phyloP scores from a whole-genome alignment of 2,888 invertebrate species.

The Lordiphosa andalusiaca region DNA sequence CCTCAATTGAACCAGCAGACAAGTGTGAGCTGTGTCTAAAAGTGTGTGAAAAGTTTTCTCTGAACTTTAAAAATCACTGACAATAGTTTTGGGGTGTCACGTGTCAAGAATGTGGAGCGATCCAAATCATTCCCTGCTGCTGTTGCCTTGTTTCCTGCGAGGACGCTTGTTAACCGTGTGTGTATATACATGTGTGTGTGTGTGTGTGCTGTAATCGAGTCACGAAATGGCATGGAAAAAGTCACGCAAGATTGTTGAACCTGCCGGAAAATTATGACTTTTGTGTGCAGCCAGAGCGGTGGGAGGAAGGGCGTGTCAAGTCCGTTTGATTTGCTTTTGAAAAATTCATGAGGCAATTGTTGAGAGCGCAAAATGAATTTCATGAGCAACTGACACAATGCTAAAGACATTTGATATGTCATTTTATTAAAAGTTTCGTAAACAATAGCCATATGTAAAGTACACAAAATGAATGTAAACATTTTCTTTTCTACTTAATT shows the following conservation, averaged over 20 bases:
- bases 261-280: constrained; percentile 62
- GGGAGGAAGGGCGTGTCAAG: constrained; percentile 22
- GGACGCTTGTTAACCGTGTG: constrained; percentile 45
- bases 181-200: not conserved
- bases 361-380: constrained; percentile 43
- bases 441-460: too few relatives aligned
- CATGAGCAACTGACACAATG: constrained; percentile 27
- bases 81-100: constrained; percentile 37
- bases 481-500: constrained; percentile 4
- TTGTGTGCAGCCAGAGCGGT: constrained; percentile 16
- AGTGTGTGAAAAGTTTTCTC: constrained; percentile 31
- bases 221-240: constrained; percentile 59
- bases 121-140: constrained; percentile 6
- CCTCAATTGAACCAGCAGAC: not conserved
- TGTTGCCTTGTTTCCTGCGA: constrained; percentile 9
- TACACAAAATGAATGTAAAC: too few relatives aligned
- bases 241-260: constrained; percentile 65
- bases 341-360: constrained; percentile 64
- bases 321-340: constrained; percentile 57
- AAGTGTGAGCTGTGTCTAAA: constrained; percentile 9
- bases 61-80: constrained; percentile 47
- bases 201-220: constrained; percentile 41
- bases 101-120: constrained; percentile 24
- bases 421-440: too few relatives aligned
- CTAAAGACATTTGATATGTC: too few relatives aligned